phyloP scores from a whole-genome alignment of 2,888 invertebrate species.

The Drosophila subsilvestris region DNA sequence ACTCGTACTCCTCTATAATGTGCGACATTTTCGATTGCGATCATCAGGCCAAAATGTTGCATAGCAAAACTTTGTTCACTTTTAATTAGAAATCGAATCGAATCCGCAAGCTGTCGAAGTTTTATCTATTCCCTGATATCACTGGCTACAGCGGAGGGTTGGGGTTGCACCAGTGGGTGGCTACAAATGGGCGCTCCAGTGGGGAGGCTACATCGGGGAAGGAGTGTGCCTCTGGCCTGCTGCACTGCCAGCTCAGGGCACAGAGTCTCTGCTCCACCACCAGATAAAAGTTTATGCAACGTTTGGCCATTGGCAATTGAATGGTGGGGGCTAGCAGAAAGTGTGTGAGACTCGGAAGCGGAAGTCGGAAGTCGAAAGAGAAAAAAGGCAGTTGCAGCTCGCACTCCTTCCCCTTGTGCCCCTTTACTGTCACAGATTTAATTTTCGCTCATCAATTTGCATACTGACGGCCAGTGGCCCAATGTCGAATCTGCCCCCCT shows the following conservation, averaged over 20 bases:
- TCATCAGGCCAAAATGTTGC: conserved; percentile 50
- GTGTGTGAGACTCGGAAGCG: background rate
- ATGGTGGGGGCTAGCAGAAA: too few relatives aligned
- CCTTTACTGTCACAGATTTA: conserved; percentile 13
- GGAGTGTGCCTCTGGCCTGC: too few relatives aligned
- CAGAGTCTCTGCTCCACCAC: conserved; percentile 3
- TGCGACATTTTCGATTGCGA: conserved; percentile 53
- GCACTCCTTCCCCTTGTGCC: too few relatives aligned
- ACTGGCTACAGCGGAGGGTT: background rate
- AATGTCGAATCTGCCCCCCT: background rate
- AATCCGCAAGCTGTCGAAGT: conserved; percentile 60
- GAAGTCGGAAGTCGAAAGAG: background rate
- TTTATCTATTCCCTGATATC: conserved; percentile 51
- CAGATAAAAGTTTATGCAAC: conserved; percentile 29
- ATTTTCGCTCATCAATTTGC: conserved; percentile 41
- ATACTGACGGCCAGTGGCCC: conserved; percentile 11
- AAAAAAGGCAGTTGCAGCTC: background rate
- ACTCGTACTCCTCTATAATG: conserved; percentile 19
- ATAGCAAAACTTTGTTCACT: conserved; percentile 62
- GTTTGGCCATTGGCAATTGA: conserved; percentile 11
- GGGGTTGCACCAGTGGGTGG: too few relatives aligned
- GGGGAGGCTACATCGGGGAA: background rate
- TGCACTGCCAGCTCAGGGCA: background rate
- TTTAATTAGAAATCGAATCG: conserved; percentile 77
- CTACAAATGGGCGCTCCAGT: too few relatives aligned